Evolutionary conservation across 2,888 invertebrate species (phyloP).

Genomic region (Nemoura dubitans): DNA sequence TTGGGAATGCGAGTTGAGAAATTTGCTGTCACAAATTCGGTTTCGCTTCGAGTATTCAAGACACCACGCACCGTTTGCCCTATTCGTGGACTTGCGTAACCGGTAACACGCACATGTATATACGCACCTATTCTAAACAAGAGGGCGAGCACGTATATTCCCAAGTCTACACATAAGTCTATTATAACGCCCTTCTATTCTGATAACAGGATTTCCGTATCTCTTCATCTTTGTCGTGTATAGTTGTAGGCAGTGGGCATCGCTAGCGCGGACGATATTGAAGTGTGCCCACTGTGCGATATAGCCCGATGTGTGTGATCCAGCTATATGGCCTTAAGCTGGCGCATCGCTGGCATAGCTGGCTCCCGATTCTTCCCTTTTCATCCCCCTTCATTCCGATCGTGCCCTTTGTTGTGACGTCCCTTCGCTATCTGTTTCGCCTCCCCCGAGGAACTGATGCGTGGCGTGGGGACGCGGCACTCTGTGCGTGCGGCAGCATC

Average conservation of each 20-base stretch:
- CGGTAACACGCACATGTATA: too few relatives aligned
- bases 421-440: neutral
- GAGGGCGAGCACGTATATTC: neutral
- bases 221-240: neutral
- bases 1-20: neutral
- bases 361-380: slow-evolving; percentile 1
- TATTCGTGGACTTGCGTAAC: neutral
- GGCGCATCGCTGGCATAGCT: neutral
- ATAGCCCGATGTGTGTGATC: neutral
- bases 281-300: neutral
- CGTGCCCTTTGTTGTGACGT: slow-evolving; percentile 22
- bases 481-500: neutral
- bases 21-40: neutral
- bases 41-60: neutral
- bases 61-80: neutral
- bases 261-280: neutral
- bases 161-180: neutral
- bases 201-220: slow-evolving; percentile 20
- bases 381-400: slow-evolving; percentile 9
- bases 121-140: neutral
- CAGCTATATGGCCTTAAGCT: neutral
- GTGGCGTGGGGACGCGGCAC: neutral
- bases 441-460: neutral
- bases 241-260: neutral
- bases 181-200: neutral